Evolutionary conservation across 1,140 invertebrate species (phyloP), one percentile per base, ranked within the genome.

Genomic region (Euschistus heros): DNA sequence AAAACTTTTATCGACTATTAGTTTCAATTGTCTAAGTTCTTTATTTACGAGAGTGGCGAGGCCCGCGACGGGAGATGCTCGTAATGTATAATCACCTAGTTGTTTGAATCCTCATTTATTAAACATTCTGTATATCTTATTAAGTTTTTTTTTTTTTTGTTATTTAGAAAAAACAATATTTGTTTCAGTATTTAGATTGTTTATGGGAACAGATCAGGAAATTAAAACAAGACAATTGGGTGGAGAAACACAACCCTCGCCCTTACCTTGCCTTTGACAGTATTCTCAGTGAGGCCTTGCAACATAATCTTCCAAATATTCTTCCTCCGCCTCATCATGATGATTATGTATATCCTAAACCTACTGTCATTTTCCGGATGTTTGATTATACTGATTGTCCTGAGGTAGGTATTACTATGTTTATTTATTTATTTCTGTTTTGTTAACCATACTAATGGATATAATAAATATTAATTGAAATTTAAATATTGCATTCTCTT

Each of bases 361-460:
- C 92, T 0, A 85, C 86, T 73, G 91, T 93, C 5, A 88, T 94
- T 8, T 96, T 89, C 79, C 84, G 90, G 50, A 91, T 99, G 84
- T 99, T 99, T 80, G 96, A 98, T 77, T 97, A 98, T 73, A 97
- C 95, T 6, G 96, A 99, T 78, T 97, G 96, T 73, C 94, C 95
- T 13, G 94, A 97, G 77, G 91, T 75, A 66, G 70, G 66, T 68
- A 24, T 4, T 30, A 27, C 2, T 24, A 18, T 24, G 2, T 24
- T 14, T 13, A 57, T 64, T 50, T 60, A 50, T 18, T 63, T n/a
- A n/a, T n/a, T n/a, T n/a, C n/a, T n/a, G n/a, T n/a, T n/a, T n/a
- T n/a, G n/a, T n/a, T n/a, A n/a, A n/a, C n/a, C n/a, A n/a, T n/a
- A n/a, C n/a, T n/a, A n/a, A n/a, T n/a, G n/a, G n/a, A n/a, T n/a